Percentiles rank a stretch among this genome's conserved stretches.
These are phyloP conservation scores for Cerceris rybyensis DNA, from an alignment of 2,888 invertebrate species.

Conservation along the genomic window DNA sequence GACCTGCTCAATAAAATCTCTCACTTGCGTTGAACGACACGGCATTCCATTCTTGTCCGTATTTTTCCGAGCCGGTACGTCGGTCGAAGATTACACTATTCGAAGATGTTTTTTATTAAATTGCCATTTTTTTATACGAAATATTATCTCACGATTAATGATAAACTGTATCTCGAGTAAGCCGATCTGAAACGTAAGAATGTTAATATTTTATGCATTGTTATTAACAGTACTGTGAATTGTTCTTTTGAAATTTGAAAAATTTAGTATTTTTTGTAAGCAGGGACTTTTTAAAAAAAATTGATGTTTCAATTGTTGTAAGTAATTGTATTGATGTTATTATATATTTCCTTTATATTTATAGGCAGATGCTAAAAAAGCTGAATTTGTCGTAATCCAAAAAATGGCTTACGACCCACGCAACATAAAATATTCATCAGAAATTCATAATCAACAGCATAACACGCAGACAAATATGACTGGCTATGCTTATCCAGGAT, in stretches of 20 bases:
- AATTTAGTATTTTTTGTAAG: background rate
- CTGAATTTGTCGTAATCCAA: constrained; percentile 3
- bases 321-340: background rate
- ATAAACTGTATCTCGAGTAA: no score
- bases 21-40: constrained; percentile 20
- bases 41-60: background rate
- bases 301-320: background rate
- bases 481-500: constrained; percentile 70
- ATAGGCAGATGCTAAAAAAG: constrained; percentile 30
- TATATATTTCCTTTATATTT: constrained; percentile 2
- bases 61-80: constrained; percentile 1
- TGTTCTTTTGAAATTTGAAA: background rate
- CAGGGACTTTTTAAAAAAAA: background rate
- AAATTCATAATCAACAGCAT: constrained; percentile 69
- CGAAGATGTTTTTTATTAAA: background rate
- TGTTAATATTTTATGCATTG: background rate
- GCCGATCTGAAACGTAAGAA: background rate
- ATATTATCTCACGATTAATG: background rate
- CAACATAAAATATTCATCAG: constrained; percentile 74
- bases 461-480: constrained; percentile 58
- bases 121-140: background rate
- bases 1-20: constrained; percentile 72
- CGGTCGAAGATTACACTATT: background rate
- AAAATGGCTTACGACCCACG: constrained; percentile 77
- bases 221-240: background rate